phyloP scores from a whole-genome alignment of 1,140 invertebrate genomes.

The honey bee (Apis mellifera) region Amel_HAv3.1 CM009931.2:18848501-18849000 shows the following conservation, averaged over 20 bases:
- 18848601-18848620: conserved; percentile 59
- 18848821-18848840: not conserved
- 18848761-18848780: not conserved
- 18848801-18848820: not conserved
- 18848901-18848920: not conserved
- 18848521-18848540: conserved; percentile 29
- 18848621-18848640: conserved; percentile 67
- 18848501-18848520: conserved; percentile 9
- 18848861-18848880: not conserved
- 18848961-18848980: not conserved
- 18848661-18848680: conserved; percentile 62
- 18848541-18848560: conserved; percentile 20
- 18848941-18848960: not conserved
- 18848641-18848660: conserved; percentile 69
- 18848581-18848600: conserved; percentile 29
- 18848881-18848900: not conserved
- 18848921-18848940: not conserved
- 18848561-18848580: conserved; percentile 47
- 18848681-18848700: conserved; percentile 57
- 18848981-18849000: not conserved
- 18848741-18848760: conserved; percentile 5
- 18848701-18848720: conserved; percentile 39
- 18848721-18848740: conserved; percentile 37
- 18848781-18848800: not conserved
- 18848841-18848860: not conserved